Evolutionary conservation across 2,797 vertebrate species (phyloP).

Genomic region (Mormyrops attenuatus): DNA sequence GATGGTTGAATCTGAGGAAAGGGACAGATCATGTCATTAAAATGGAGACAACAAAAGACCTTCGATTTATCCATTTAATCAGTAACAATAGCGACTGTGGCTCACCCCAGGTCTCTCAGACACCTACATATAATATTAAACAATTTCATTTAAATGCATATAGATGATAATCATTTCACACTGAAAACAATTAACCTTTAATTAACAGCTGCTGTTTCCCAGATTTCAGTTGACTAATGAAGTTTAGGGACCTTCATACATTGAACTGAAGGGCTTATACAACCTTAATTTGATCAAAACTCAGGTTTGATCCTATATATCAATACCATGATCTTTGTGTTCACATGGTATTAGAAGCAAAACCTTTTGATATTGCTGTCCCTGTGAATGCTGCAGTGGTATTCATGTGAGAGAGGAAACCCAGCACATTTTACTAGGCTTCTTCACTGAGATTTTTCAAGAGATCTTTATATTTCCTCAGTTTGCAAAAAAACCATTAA

Average conservation of each 20-base stretch:
- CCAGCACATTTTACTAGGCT: not conserved
- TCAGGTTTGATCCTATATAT: not conserved
- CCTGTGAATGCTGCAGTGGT: slow-evolving; percentile 21
- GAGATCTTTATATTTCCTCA: not conserved
- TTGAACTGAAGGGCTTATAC: not conserved
- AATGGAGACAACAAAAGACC: not conserved
- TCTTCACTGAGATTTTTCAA: not conserved
- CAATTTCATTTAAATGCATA: not conserved
- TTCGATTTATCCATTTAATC: not conserved
- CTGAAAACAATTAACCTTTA: not conserved
- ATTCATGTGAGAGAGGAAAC: not conserved
- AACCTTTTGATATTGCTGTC: slow-evolving; percentile 41
- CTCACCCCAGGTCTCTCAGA: not conserved
- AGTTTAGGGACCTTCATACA: not conserved
- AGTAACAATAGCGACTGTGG: not conserved
- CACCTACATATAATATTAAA: not conserved
- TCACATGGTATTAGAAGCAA: not conserved
- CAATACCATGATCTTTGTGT: not conserved
- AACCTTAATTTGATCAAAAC: not conserved
- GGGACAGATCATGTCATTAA: not conserved
- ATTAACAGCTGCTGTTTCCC: not conserved
- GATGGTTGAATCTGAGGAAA: not conserved
- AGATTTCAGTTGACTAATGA: not conserved
- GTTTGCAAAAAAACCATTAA: not conserved
- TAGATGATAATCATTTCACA: not conserved